phyloP scores from a whole-genome alignment of 2,113 vertebrate species.

The Rattus rattus region DNA sequence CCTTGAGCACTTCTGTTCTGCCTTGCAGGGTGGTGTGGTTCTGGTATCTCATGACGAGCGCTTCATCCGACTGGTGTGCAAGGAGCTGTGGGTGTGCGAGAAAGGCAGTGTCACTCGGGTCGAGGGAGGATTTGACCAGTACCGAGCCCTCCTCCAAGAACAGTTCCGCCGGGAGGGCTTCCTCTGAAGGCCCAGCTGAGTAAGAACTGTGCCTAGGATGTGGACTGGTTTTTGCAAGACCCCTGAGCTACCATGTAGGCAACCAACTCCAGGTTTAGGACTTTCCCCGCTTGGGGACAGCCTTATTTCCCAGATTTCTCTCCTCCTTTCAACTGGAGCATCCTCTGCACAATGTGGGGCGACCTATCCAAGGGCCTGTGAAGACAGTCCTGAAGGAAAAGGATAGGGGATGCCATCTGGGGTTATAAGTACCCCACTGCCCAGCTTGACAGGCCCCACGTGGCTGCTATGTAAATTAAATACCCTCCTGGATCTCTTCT shows the following conservation, averaged over 20 bases:
- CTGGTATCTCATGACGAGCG: slow-evolving; percentile 97
- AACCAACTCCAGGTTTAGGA: slow-evolving; percentile 63
- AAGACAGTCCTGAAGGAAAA: slow-evolving; percentile 41
- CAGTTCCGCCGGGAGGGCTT: slow-evolving; percentile 98
- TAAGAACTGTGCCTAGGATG: slow-evolving; percentile 55
- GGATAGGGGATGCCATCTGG: not conserved
- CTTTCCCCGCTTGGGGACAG: slow-evolving; percentile 61
- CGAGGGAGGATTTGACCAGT: slow-evolving; percentile 98
- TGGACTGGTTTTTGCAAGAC: slow-evolving; percentile 9
- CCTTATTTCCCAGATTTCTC: slow-evolving; percentile 65
- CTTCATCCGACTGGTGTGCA: slow-evolving; percentile 96
- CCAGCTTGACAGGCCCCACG: slow-evolving; percentile 56
- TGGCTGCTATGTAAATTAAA: slow-evolving; percentile 80
- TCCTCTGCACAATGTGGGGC: slow-evolving; percentile 43
- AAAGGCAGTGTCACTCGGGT: slow-evolving; percentile 88
- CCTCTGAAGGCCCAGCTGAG: slow-evolving; percentile 88
- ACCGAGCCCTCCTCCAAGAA: slow-evolving; percentile 96
- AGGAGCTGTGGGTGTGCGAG: slow-evolving; percentile 98
- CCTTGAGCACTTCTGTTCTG: not conserved
- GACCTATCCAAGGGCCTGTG: not conserved
- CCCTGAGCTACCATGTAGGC: slow-evolving; percentile 31
- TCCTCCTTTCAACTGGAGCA: slow-evolving; percentile 58
- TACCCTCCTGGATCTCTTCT: not conserved
- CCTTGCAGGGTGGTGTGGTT: slow-evolving; percentile 93
- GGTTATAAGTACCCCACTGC: not conserved